These are phyloP conservation scores for Exaiptasia diaphana DNA, from an alignment of 64 coral and sea anemone species.

Conservation along the genomic window DNA sequence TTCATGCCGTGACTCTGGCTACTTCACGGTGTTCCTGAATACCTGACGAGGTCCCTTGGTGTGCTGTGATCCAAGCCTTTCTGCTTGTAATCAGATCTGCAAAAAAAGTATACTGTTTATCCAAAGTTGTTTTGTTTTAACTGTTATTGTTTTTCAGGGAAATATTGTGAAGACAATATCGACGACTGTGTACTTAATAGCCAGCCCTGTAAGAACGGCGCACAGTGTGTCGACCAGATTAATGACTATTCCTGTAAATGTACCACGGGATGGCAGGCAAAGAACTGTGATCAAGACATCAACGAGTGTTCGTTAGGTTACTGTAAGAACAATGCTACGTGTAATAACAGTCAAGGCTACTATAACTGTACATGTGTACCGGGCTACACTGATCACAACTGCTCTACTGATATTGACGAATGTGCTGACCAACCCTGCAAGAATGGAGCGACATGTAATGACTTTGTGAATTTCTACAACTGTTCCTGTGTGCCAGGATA, in stretches of 20 bases:
- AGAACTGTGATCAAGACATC: slow-evolving; percentile 63
- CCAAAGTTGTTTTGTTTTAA: no score
- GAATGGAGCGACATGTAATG: slow-evolving; percentile 50
- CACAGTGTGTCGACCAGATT: slow-evolving; percentile 34
- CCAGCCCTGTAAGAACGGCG: slow-evolving; percentile 61
- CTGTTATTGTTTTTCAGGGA: no score
- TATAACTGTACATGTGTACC: slow-evolving; percentile 70
- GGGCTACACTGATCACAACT: slow-evolving; percentile 72
- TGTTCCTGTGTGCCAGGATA: slow-evolving; percentile 73
- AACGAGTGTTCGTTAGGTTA: slow-evolving; percentile 60
- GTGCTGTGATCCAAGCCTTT: no score
- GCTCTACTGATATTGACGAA: slow-evolving; percentile 78
- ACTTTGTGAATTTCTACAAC: slow-evolving; percentile 71
- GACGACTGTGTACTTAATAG: slow-evolving; percentile 4
- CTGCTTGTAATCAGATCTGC: no score
- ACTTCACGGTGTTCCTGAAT: no score
- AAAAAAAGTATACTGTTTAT: no score
- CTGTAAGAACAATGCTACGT: slow-evolving; percentile 68
- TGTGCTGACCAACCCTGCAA: slow-evolving; percentile 46
- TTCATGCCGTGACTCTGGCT: no score
- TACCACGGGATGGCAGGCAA: slow-evolving; percentile 42
- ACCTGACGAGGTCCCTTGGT: no score
- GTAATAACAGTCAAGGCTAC: slow-evolving; percentile 45
- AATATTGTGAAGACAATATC: slow-evolving; percentile 32
- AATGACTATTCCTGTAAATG: slow-evolving; percentile 36